These are phyloP conservation scores for Cossypha caffra DNA, from an alignment of 2,797 vertebrate genomes.

Conservation along the genomic window DNA sequence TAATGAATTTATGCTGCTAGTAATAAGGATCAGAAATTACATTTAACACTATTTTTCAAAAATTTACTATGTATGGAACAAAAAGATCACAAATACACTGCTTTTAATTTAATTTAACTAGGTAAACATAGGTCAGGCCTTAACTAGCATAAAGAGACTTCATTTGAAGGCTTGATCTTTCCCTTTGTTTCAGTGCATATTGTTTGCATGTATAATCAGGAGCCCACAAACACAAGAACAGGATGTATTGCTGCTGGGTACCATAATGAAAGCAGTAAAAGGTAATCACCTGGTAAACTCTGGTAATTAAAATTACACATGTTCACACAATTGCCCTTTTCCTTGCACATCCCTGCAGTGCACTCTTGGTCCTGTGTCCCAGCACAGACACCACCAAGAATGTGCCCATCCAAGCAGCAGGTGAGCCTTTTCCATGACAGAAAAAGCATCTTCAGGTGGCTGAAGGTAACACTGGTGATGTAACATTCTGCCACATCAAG, in stretches of 20 bases:
- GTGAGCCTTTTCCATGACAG: slow-evolving; percentile 83
- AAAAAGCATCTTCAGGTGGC: slow-evolving; percentile 68
- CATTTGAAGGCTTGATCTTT: not conserved
- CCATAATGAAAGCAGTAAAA: not conserved
- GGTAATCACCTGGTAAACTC: not conserved
- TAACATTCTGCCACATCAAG: not conserved
- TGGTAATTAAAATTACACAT: not conserved
- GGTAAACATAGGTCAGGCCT: not conserved
- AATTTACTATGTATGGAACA: not conserved
- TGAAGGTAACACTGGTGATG: not conserved
- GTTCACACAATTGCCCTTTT: slow-evolving; percentile 2
- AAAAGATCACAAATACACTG: not conserved
- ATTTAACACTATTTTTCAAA: not conserved
- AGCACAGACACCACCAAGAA: slow-evolving; percentile 86
- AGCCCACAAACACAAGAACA: not conserved
- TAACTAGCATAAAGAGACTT: not conserved
- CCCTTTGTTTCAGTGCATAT: not conserved
- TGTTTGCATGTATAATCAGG: not conserved
- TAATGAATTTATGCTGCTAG: not conserved
- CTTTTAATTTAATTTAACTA: not conserved
- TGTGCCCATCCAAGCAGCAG: slow-evolving; percentile 81
- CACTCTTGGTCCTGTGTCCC: slow-evolving; percentile 87
- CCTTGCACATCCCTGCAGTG: slow-evolving; percentile 88
- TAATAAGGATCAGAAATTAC: not conserved
- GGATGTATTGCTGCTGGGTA: not conserved